phyloP scores from a whole-genome alignment of 1,140 invertebrate species.

The Rhynchophorus ferrugineus region DNA sequence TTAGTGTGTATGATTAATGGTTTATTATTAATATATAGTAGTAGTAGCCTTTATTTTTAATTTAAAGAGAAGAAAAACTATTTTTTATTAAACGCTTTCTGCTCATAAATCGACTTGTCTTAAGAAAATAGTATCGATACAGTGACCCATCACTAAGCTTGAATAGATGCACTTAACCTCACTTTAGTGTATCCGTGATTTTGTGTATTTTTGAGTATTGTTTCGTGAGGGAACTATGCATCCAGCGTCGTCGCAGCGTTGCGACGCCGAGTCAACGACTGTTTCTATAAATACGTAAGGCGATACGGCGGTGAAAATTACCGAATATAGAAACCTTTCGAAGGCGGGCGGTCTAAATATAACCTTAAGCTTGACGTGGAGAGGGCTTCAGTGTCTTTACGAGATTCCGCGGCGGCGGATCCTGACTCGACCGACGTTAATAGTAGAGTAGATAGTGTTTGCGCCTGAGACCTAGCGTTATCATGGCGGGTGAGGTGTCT shows the following conservation, averaged over 20 bases:
- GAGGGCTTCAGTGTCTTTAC: constrained; percentile 26
- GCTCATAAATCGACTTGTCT: background rate
- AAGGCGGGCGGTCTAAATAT: constrained; percentile 33
- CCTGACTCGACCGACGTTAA: constrained; percentile 1
- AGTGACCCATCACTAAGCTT: background rate
- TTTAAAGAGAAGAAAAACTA: too few species aligned
- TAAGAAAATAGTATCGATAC: background rate
- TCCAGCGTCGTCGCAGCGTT: background rate
- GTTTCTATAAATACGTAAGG: constrained; percentile 36
- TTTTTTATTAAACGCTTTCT: too few species aligned
- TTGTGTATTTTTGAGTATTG: too few species aligned
- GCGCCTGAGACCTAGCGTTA: too few species aligned
- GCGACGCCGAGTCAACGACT: constrained; percentile 28
- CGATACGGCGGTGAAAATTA: constrained; percentile 34
- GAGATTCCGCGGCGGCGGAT: constrained; percentile 14
- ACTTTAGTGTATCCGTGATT: background rate
- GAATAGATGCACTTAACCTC: background rate
- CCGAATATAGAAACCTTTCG: constrained; percentile 34
- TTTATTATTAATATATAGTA: too few species aligned
- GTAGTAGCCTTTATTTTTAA: too few species aligned
- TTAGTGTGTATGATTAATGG: too few species aligned
- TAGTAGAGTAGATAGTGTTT: constrained; percentile 5
- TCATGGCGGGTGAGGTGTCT: constrained; percentile 56
- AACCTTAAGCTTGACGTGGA: constrained; percentile 28
- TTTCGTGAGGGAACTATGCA: background rate